These are phyloP conservation scores for Drosophila lacertosa DNA, from an alignment of 1,140 invertebrate species.

Conservation along the genomic window DNA sequence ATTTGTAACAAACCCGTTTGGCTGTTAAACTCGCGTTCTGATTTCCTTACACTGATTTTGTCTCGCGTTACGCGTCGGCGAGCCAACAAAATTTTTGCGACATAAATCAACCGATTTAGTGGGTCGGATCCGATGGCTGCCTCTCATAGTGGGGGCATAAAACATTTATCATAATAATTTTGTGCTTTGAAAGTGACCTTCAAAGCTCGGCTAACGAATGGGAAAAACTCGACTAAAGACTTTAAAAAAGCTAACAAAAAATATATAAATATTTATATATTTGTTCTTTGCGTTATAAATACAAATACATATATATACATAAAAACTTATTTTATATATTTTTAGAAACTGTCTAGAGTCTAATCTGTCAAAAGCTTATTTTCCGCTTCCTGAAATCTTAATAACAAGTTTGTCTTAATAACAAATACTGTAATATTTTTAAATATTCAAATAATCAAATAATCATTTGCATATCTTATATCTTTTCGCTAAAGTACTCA, in stretches of 20 bases:
- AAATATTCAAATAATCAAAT: too few species aligned
- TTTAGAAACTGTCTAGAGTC: too few species aligned
- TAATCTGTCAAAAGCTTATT: too few species aligned
- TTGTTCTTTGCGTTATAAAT: too few species aligned
- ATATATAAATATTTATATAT: background rate
- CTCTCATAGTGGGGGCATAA: background rate
- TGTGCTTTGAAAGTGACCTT: constrained; percentile 3
- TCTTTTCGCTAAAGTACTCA: too few species aligned
- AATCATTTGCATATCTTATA: too few species aligned
- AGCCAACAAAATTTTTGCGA: constrained; percentile 12
- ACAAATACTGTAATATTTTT: too few species aligned
- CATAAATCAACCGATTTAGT: constrained; percentile 35
- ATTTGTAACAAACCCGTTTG: constrained; percentile 68
- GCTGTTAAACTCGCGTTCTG: constrained; percentile 15
- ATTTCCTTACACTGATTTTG: constrained; percentile 20
- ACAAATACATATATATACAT: too few species aligned
- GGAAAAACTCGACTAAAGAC: background rate
- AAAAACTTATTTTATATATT: too few species aligned
- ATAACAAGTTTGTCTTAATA: too few species aligned
- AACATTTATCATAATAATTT: constrained; percentile 32
- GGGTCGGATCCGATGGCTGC: background rate
- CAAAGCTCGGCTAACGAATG: background rate
- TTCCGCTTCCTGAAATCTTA: too few species aligned
- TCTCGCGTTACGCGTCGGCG: constrained; percentile 3
- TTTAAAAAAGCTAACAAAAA: background rate